phyloP scores from a whole-genome alignment of 1,140 invertebrate species.

The Ooceraea biroi region DNA sequence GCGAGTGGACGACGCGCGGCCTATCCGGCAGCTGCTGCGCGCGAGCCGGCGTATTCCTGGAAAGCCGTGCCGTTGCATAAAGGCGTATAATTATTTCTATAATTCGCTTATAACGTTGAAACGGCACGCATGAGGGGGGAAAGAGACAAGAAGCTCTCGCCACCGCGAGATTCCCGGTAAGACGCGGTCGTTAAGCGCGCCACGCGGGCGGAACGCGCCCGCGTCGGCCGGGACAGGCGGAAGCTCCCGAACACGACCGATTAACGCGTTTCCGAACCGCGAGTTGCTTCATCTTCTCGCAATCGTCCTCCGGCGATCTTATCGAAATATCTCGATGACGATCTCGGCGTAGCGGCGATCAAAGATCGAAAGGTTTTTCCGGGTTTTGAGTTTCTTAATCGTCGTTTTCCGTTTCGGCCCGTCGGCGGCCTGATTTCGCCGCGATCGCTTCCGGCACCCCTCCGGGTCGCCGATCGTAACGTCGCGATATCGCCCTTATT shows the following conservation, averaged over 20 bases:
- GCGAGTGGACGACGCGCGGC: slow-evolving; percentile 11
- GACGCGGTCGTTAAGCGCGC: not conserved
- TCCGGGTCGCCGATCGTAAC: not conserved
- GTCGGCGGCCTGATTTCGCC: no score
- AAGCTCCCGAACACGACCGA: not conserved
- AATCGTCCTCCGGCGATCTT: no score
- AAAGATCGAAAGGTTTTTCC: no score
- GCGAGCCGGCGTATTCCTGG: slow-evolving; percentile 67
- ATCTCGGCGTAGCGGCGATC: no score
- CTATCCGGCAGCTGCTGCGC: not conserved
- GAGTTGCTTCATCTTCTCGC: no score
- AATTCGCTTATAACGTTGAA: slow-evolving; percentile 34
- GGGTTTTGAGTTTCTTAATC: no score
- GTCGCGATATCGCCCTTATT: not conserved
- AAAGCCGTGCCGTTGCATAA: slow-evolving; percentile 69
- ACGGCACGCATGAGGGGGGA: not conserved
- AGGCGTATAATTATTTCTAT: slow-evolving; percentile 62
- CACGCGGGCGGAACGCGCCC: not conserved
- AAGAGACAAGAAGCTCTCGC: not conserved
- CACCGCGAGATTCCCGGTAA: not conserved
- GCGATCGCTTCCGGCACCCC: no score
- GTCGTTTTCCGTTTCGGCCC: no score
- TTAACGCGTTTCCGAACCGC: not conserved
- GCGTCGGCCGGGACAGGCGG: no score
- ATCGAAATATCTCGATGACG: no score